A percentile compares a stretch with the other conserved stretches of the same genome.
Evolutionary conservation across 2,797 vertebrate species (phyloP).

Genomic region (Cyprinella venusta): DNA sequence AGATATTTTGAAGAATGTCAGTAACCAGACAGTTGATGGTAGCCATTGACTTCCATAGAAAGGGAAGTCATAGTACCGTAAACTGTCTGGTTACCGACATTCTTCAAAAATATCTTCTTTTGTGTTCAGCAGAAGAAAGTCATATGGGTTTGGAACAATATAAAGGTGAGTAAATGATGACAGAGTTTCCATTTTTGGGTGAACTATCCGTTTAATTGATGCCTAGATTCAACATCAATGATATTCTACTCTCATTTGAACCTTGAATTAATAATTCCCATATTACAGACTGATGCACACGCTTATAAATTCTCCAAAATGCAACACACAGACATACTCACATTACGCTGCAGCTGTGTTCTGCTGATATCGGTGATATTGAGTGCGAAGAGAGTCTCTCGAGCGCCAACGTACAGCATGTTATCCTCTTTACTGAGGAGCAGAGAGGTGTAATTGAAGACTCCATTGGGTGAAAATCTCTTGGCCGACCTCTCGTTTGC

Average conservation of each 20-base stretch:
- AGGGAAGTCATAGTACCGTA: neutral
- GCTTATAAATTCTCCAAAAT: neutral
- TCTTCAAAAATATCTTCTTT: neutral
- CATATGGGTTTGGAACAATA: no score
- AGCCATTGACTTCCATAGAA: no score
- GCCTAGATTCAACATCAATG: neutral
- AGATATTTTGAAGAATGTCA: neutral
- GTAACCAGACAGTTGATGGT: no score
- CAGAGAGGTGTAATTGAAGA: conserved; percentile 87
- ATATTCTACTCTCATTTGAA: neutral
- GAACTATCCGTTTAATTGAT: neutral
- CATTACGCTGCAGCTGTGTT: conserved; percentile 75
- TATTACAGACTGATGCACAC: neutral
- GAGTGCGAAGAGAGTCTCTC: conserved; percentile 86
- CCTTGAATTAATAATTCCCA: neutral
- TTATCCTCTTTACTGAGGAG: conserved; percentile 86
- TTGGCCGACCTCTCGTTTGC: conserved; percentile 79
- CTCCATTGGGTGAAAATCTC: conserved; percentile 78
- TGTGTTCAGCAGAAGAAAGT: no score
- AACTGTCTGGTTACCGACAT: neutral
- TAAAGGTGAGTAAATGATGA: neutral
- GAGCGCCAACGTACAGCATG: conserved; percentile 86
- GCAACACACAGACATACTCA: conserved; percentile 65
- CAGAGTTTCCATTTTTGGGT: neutral
- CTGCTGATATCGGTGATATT: conserved; percentile 79